phyloP scores from a whole-genome alignment of 2,797 vertebrate genomes.

The Falco columbarius region DNA sequence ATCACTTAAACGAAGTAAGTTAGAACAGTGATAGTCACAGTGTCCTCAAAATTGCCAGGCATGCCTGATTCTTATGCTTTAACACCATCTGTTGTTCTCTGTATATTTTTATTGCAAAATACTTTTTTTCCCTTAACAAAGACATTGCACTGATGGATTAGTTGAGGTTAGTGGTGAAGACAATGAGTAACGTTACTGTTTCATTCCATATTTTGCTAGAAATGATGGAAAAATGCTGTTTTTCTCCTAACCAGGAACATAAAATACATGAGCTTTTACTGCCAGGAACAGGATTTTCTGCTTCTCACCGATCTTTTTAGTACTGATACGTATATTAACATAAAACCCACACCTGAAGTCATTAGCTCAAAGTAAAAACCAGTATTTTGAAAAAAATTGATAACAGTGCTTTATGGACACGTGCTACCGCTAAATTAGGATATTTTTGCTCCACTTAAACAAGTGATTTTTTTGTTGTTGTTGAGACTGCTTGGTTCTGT shows the following conservation, averaged over 20 bases:
- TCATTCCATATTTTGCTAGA: not conserved
- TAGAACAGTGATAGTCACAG: not conserved
- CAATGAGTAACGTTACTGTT: not conserved
- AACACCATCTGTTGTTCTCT: not conserved
- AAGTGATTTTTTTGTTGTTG: not conserved
- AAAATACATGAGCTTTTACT: not conserved
- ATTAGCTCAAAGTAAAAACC: not conserved
- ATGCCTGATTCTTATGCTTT: not conserved
- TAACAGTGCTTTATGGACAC: not conserved
- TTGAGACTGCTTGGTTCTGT: not conserved
- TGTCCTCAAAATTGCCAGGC: not conserved
- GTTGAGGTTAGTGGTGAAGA: not conserved
- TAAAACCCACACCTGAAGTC: accelerated
- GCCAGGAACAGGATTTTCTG: not conserved
- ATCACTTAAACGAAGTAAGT: not conserved
- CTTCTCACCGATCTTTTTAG: not conserved
- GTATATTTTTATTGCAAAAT: not conserved
- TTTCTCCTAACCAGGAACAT: not conserved
- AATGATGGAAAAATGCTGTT: not conserved
- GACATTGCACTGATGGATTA: not conserved
- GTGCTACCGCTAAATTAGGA: not conserved
- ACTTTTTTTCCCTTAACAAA: not conserved
- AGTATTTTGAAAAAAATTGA: not conserved
- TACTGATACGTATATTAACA: not conserved
- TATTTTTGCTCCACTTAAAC: not conserved